A percentile compares a stretch with the other conserved stretches of the same genome.
These are phyloP conservation scores for Opisthograptis luteolata DNA, from an alignment of 2,888 invertebrate species.

Conservation along the genomic window DNA sequence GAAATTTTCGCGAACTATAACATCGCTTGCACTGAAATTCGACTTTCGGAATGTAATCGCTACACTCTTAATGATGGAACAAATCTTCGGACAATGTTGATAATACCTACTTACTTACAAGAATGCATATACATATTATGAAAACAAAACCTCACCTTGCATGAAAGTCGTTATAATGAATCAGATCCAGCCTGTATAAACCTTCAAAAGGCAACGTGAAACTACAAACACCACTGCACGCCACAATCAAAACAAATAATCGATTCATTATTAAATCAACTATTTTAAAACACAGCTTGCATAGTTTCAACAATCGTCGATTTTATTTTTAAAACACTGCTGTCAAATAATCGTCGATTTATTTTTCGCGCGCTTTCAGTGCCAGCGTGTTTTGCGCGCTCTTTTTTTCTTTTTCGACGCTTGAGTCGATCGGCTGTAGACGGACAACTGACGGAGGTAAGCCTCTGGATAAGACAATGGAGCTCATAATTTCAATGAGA, in stretches of 20 bases:
- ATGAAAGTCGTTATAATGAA: constrained; percentile 83
- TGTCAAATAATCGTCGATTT: too few species aligned
- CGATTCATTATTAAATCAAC: constrained; percentile 8
- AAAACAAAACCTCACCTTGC: constrained; percentile 67
- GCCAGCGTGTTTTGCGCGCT: not conserved
- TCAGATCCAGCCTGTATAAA: constrained; percentile 65
- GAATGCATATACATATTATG: too few species aligned
- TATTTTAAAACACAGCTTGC: not conserved
- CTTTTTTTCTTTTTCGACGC: constrained; percentile 3
- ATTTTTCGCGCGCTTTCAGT: not conserved
- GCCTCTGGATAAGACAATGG: not conserved
- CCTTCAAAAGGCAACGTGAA: constrained; percentile 35
- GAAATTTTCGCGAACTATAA: too few species aligned
- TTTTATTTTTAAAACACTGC: not conserved
- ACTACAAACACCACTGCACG: constrained; percentile 16
- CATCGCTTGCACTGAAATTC: too few species aligned
- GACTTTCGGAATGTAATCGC: too few species aligned
- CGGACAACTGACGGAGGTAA: not conserved
- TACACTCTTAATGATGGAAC: too few species aligned
- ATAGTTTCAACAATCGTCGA: not conserved
- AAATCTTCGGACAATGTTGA: too few species aligned
- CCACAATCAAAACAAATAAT: constrained; percentile 5
- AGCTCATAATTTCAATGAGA: too few species aligned
- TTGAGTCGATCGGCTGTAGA: constrained; percentile 8
- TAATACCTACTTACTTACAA: too few species aligned